These are phyloP conservation scores for Delphinapterus leucas DNA, from an alignment of 2,113 vertebrate species.

Conservation along the genomic window DNA sequence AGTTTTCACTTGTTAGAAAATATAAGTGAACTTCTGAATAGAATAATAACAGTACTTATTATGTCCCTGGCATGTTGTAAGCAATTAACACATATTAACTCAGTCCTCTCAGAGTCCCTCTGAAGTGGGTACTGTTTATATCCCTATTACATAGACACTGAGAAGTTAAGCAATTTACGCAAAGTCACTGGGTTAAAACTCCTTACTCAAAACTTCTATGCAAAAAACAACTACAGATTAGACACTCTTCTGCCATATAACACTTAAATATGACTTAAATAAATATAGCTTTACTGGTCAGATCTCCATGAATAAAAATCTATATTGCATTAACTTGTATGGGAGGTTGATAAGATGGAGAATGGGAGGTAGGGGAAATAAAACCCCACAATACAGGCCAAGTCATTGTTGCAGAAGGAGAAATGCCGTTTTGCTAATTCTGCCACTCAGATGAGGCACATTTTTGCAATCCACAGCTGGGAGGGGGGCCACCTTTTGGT, in stretches of 20 bases:
- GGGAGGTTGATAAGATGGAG: neutral
- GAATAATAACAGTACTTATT: neutral
- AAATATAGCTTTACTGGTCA: neutral
- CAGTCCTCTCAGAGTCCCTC: neutral
- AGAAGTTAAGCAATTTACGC: neutral
- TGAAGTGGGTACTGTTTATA: neutral
- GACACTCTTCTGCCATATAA: neutral
- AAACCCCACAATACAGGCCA: neutral
- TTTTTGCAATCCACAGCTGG: neutral
- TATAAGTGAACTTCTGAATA: slow-evolving; percentile 13
- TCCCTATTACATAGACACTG: neutral
- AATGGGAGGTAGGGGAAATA: neutral
- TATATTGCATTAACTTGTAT: neutral
- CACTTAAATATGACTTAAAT: neutral
- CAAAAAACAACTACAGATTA: neutral
- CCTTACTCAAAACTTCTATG: neutral
- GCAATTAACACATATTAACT: neutral
- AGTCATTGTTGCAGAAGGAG: neutral
- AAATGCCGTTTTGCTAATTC: neutral
- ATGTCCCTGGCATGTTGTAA: neutral
- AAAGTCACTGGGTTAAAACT: neutral
- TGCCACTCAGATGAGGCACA: neutral
- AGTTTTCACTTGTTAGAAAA: slow-evolving; percentile 27
- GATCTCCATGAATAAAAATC: neutral
- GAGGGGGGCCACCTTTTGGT: neutral